Conservation (phyloP, 1,140 invertebrate genomes). For the Harpegnathos saltator region DNA sequence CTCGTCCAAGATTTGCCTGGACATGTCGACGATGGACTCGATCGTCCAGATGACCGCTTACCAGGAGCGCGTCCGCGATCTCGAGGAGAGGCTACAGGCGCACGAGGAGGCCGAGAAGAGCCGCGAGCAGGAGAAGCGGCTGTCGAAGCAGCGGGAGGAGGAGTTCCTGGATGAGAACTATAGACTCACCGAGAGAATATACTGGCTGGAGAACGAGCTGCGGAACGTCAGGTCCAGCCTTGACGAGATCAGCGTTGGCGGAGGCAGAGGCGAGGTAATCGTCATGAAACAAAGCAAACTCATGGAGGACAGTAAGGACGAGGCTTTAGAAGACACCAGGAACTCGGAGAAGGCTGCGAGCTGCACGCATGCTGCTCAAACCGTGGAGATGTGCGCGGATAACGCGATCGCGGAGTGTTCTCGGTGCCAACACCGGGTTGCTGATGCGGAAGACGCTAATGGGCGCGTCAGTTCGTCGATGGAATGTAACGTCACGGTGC, state of each 20-base stretch:
- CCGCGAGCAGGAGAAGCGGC: conserved; percentile 61
- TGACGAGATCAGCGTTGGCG: not conserved
- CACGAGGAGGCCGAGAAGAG: conserved; percentile 71
- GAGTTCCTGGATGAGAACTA: conserved; percentile 80
- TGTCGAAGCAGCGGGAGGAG: conserved; percentile 77
- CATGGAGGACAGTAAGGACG: conserved; percentile 11
- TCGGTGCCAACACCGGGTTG: conserved; percentile 2
- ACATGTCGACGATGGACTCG: conserved; percentile 39
- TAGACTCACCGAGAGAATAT: conserved; percentile 74
- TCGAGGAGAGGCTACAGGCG: conserved; percentile 73
- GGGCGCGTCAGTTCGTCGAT: not conserved
- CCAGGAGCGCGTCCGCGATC: conserved; percentile 77
- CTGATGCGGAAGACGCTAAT: not conserved
- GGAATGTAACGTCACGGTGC: conserved; percentile 12
- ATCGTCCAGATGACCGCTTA: conserved; percentile 63
- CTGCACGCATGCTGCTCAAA: conserved; percentile 32
- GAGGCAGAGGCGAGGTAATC: not conserved
- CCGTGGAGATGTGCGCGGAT: not conserved
- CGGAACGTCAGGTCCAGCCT: conserved; percentile 38
- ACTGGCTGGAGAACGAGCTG: conserved; percentile 77
- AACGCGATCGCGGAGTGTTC: not conserved
- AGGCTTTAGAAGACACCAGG: not conserved
- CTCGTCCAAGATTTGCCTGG: conserved; percentile 61
- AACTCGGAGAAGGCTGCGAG: not conserved
- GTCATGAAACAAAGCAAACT: not conserved